Evolutionary conservation across 2,113 vertebrate genomes (phyloP).

Genomic region (Hippoglossus stenolepis): DNA sequence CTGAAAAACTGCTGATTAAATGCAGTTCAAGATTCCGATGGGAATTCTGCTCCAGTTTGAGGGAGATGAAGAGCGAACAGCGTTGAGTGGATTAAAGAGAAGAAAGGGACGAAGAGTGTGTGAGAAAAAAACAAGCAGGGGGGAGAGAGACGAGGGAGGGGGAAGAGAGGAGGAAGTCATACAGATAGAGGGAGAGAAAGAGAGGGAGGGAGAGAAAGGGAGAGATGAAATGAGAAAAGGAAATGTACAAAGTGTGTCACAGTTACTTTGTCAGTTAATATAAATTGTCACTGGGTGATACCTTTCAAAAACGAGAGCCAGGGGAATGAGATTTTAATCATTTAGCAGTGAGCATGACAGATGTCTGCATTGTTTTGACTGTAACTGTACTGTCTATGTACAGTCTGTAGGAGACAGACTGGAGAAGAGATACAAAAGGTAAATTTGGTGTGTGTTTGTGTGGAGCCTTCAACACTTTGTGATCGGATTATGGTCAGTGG

Average conservation of each 20-base stretch:
- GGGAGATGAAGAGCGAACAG: conserved; percentile 32
- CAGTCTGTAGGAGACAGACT: too few relatives aligned
- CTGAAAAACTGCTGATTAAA: conserved; percentile 58
- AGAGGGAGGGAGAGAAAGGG: too few relatives aligned
- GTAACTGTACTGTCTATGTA: too few relatives aligned
- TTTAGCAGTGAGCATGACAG: neutral
- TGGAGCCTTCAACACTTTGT: too few relatives aligned
- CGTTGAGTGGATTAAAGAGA: conserved; percentile 35
- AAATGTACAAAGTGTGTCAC: conserved; percentile 3
- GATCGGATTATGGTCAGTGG: too few relatives aligned
- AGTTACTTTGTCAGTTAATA: conserved; percentile 21
- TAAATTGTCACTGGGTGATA: neutral
- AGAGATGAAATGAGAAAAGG: conserved; percentile 10
- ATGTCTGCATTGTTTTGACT: too few relatives aligned
- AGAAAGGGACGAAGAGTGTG: conserved; percentile 9
- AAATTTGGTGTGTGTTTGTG: too few relatives aligned
- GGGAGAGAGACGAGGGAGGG: neutral
- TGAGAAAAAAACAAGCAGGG: neutral
- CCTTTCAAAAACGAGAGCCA: neutral
- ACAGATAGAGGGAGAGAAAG: neutral
- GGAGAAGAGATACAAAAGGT: too few relatives aligned
- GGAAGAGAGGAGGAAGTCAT: conserved; percentile 1
- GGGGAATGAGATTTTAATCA: neutral
- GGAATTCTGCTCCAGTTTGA: conserved; percentile 41
- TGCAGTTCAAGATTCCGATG: conserved; percentile 32